A percentile compares a stretch with the other conserved stretches of the same genome.
Conservation (phyloP, 2,888 invertebrate genomes). For the Miltochrista miniata region DNA sequence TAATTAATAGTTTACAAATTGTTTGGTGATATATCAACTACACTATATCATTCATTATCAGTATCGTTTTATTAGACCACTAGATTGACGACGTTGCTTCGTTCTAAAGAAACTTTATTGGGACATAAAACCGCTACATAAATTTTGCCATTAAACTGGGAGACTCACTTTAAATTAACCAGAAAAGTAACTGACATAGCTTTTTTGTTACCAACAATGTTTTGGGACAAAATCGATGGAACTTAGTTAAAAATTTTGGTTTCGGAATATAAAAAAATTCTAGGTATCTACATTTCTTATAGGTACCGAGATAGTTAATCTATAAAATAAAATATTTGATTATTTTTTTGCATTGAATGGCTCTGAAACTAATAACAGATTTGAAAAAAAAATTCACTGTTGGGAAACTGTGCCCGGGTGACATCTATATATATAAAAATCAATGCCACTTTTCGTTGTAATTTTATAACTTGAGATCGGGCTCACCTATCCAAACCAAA, state of each 20-base stretch:
- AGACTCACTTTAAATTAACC: slow-evolving; percentile 75
- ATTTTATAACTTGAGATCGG: too few species aligned
- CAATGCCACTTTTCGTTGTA: too few species aligned
- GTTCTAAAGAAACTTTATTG: slow-evolving; percentile 73
- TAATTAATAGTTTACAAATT: too few species aligned
- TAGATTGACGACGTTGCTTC: slow-evolving; percentile 72
- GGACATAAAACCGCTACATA: slow-evolving; percentile 71
- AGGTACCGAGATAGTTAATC: too few species aligned
- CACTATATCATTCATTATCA: slow-evolving; percentile 4
- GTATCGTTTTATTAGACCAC: slow-evolving; percentile 5
- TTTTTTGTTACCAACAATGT: slow-evolving; percentile 38
- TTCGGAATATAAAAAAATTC: not conserved
- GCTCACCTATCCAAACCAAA: too few species aligned
- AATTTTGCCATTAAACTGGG: slow-evolving; percentile 67
- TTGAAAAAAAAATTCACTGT: too few species aligned
- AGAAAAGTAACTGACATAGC: slow-evolving; percentile 56
- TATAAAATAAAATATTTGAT: too few species aligned
- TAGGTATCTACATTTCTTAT: too few species aligned
- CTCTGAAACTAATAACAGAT: too few species aligned
- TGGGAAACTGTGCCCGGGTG: too few species aligned
- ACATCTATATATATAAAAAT: too few species aligned
- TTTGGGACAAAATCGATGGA: not conserved
- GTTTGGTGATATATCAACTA: not conserved
- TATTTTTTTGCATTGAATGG: too few species aligned
- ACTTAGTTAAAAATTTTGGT: not conserved